These are phyloP conservation scores for Myripristis murdjan DNA, from an alignment of 2,797 vertebrate genomes.

Conservation along the genomic window DNA sequence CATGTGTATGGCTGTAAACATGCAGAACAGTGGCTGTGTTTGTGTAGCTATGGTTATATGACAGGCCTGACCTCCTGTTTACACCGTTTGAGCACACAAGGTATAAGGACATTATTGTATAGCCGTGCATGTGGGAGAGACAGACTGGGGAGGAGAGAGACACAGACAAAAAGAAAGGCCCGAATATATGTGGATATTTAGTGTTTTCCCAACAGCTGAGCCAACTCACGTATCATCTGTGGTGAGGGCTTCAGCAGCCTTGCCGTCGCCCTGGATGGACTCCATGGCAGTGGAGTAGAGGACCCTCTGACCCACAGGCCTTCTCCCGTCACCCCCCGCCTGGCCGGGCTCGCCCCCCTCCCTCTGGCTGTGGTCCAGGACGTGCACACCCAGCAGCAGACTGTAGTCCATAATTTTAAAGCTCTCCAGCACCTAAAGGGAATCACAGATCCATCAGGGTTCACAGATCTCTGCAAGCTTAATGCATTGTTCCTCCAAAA, in stretches of 20 bases:
- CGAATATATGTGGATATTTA: slow-evolving; percentile 55
- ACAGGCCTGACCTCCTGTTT: slow-evolving; percentile 36
- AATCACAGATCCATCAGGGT: slow-evolving; percentile 20
- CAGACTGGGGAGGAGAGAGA: slow-evolving; percentile 8
- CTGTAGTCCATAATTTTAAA: slow-evolving; percentile 99
- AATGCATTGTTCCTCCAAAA: too few relatives aligned
- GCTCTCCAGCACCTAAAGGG: slow-evolving; percentile 93
- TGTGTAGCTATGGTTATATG: slow-evolving; percentile 71
- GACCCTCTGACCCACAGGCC: slow-evolving; percentile 92
- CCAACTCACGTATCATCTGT: slow-evolving; percentile 93
- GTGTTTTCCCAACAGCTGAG: slow-evolving; percentile 34
- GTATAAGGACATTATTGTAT: slow-evolving; percentile 35
- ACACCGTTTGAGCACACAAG: slow-evolving; percentile 16
- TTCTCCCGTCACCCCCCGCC: slow-evolving; percentile 87
- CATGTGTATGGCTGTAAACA: slow-evolving; percentile 54
- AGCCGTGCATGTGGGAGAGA: slow-evolving; percentile 33
- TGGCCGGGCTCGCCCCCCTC: slow-evolving; percentile 89
- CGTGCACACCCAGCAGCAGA: slow-evolving; percentile 94
- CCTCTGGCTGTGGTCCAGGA: slow-evolving; percentile 89
- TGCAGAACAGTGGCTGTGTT: slow-evolving; percentile 51
- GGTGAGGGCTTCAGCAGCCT: slow-evolving; percentile 89
- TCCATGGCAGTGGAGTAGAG: slow-evolving; percentile 99
- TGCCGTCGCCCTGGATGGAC: slow-evolving; percentile 97
- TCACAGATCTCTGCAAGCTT: neutral
- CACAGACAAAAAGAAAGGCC: slow-evolving; percentile 31